Percentiles rank a stretch among this genome's conserved stretches.
Evolutionary conservation across 2,797 vertebrate species (phyloP).

Genomic region (Rhabdophis nuchalis): DNA sequence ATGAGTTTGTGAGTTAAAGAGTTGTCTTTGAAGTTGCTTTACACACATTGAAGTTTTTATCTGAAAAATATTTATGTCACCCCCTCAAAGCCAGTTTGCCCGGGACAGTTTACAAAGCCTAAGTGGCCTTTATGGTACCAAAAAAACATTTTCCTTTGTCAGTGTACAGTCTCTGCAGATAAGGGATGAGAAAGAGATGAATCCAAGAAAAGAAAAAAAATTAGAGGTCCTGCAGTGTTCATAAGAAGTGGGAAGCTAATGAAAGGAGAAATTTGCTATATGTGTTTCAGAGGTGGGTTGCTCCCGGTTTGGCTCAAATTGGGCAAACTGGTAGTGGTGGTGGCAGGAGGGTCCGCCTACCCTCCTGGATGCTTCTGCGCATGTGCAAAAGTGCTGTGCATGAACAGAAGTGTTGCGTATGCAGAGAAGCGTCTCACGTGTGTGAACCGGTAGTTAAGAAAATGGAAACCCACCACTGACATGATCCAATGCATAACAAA

Average conservation of each 20-base stretch:
- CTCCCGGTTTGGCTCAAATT: too few species aligned
- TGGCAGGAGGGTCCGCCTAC: too few species aligned
- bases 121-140: neutral
- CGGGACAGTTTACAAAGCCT: neutral
- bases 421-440: too few species aligned
- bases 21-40: neutral
- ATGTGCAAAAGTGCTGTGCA: too few species aligned
- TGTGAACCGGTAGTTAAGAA: too few species aligned
- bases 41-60: neutral
- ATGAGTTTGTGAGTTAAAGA: neutral
- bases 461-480: neutral
- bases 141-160: neutral
- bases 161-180: neutral
- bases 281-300: too few species aligned
- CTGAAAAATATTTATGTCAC: neutral
- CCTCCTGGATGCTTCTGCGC: too few species aligned
- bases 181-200: neutral
- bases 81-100: neutral
- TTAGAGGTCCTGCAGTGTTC: neutral
- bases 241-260: conserved; percentile 2
- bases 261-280: neutral
- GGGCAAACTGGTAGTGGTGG: too few species aligned
- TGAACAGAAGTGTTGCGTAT: too few species aligned
- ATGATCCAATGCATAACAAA: neutral
- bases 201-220: neutral